Evolutionary conservation across 2,888 invertebrate species (phyloP).

Genomic region (Digitonthophagus gazella): DNA sequence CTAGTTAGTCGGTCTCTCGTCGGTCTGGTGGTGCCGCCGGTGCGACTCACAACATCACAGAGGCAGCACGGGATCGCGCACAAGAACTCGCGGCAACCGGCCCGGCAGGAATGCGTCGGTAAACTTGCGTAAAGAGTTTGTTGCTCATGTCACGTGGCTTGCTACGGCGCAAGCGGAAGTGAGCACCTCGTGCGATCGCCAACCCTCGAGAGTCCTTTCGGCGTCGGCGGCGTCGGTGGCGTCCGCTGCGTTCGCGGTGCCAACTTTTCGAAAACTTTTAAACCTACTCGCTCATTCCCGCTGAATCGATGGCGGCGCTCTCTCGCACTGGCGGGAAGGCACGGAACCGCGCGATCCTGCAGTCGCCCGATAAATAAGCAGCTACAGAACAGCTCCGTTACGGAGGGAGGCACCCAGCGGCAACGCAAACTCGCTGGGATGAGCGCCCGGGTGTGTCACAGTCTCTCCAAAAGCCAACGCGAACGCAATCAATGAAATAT

Average conservation of each 20-base stretch:
- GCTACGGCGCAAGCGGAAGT: conserved; percentile 38
- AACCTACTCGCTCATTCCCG: conserved; percentile 7
- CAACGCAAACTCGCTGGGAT: conserved; percentile 51
- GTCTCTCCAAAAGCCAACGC: conserved; percentile 48
- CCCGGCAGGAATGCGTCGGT: conserved; percentile 29
- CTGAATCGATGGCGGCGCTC: conserved; percentile 33
- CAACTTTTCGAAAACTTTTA: conserved; percentile 1
- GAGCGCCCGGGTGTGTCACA: conserved; percentile 52
- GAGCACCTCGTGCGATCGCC: conserved; percentile 27
- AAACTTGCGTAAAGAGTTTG: conserved; percentile 44
- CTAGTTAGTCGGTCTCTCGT: not conserved
- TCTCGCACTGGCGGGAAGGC: conserved; percentile 32
- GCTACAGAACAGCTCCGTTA: conserved; percentile 48
- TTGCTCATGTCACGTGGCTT: conserved; percentile 49
- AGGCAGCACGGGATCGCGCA: conserved; percentile 31
- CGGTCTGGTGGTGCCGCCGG: conserved; percentile 15
- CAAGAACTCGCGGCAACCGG: conserved; percentile 31
- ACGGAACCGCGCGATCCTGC: conserved; percentile 47
- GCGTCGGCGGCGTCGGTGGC: conserved; percentile 20
- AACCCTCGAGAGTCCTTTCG: conserved; percentile 23
- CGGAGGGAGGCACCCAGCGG: conserved; percentile 48
- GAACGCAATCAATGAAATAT: conserved; percentile 52
- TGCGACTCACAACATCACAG: conserved; percentile 31
- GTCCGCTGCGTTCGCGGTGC: not conserved
- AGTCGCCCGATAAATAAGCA: conserved; percentile 52